phyloP scores from a whole-genome alignment of 2,888 invertebrate genomes.

The Chydorus sphaericus region DNA sequence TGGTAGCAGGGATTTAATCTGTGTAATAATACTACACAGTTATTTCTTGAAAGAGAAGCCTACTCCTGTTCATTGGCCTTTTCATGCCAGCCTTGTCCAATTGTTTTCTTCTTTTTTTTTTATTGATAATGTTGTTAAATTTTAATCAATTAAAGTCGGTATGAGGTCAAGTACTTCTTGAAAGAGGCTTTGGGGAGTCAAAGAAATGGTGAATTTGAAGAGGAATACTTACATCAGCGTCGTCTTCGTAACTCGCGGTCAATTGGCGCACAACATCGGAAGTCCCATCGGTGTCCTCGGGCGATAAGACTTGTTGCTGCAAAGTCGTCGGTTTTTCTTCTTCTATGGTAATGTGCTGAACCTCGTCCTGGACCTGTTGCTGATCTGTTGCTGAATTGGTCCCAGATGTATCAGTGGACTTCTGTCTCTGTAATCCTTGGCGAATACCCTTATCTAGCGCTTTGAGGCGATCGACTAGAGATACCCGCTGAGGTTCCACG shows the following conservation, averaged over 20 bases:
- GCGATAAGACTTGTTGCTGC: neutral
- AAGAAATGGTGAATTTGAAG: too few relatives aligned
- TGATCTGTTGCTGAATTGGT: neutral
- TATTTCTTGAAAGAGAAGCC: too few relatives aligned
- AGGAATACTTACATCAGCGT: neutral
- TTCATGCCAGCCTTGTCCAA: too few relatives aligned
- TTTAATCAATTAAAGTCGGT: too few relatives aligned
- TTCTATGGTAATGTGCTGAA: neutral
- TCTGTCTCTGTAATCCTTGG: neutral
- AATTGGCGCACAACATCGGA: conserved; percentile 8
- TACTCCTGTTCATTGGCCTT: too few relatives aligned
- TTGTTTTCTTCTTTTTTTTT: too few relatives aligned
- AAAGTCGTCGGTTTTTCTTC: neutral
- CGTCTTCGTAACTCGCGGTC: neutral
- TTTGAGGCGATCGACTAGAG: neutral
- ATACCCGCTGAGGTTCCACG: neutral
- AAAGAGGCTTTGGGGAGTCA: too few relatives aligned
- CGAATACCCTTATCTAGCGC: neutral
- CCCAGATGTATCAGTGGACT: neutral
- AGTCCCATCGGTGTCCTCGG: conserved; percentile 9
- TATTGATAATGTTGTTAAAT: too few relatives aligned
- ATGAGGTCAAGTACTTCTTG: too few relatives aligned
- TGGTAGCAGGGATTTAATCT: too few relatives aligned
- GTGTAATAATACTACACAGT: too few relatives aligned
- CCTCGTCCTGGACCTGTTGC: neutral